Evolutionary conservation across 2,888 invertebrate genomes (phyloP).

Genomic region (Eledona agricola): DNA sequence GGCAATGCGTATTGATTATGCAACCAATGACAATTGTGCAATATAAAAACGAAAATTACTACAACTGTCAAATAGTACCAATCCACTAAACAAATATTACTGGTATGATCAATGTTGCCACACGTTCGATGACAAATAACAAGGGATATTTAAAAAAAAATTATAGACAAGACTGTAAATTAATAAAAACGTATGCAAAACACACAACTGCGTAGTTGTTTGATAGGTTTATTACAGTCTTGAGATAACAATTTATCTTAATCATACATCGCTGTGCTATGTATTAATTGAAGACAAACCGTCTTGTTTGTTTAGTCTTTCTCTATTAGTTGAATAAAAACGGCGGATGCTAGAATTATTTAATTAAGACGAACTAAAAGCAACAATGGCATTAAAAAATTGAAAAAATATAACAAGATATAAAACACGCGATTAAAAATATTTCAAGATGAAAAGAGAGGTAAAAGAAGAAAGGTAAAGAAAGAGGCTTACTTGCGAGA

Average conservation of each 20-base stretch:
- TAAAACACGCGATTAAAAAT: slow-evolving; percentile 28
- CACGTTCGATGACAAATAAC: no score
- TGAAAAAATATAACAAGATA: slow-evolving; percentile 20
- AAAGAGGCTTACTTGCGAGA: background rate
- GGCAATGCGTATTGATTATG: slow-evolving; percentile 3
- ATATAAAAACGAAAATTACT: no score
- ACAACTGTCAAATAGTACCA: no score
- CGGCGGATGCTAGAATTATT: slow-evolving; percentile 18
- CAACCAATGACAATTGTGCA: no score
- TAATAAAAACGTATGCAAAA: no score
- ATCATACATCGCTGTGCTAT: slow-evolving; percentile 1
- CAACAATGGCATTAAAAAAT: slow-evolving; percentile 23
- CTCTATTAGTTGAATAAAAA: slow-evolving; percentile 17
- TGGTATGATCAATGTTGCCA: no score
- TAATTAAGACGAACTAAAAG: slow-evolving; percentile 21
- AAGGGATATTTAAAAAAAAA: no score
- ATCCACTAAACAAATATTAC: no score
- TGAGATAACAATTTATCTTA: slow-evolving; percentile 19
- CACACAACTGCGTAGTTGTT: no score
- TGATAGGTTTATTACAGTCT: slow-evolving; percentile 25
- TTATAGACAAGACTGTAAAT: no score
- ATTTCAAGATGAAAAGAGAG: slow-evolving; percentile 15
- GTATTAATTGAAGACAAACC: slow-evolving; percentile 2
- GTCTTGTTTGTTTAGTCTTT: slow-evolving; percentile 2
- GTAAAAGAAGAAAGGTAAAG: background rate